Base-by-base conservation (phyloP, 2,113 vertebrate genomes). In the Urocynchramus pylzowi region DNA sequence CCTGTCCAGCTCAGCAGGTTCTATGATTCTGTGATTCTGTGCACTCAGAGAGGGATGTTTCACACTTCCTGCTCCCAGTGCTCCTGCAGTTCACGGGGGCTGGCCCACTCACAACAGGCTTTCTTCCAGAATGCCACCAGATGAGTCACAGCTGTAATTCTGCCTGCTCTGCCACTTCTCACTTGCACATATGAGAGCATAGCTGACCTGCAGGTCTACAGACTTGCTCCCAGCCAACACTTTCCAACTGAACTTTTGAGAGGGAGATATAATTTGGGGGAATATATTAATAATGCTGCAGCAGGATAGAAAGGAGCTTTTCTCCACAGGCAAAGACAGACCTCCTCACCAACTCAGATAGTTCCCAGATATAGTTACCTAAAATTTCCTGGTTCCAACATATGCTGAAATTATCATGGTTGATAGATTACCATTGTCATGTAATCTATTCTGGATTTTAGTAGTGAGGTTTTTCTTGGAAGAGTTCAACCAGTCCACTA, bases 31-130 rank as follows among this genome's bases (percentile, higher is more conserved):
- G 10, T 37, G 52, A 47, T 47, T 63, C 75, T 71, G 10, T 37
- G 26, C 53, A 31, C 6, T 75, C 64, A 31, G 19, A 70, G 60
- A 70, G 9, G 6, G 31, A 59, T n/a, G 22, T 44, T 64, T 54
- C 26, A 35, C n/a, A 10, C 14, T 49, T 45, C 9, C n/a, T 0
- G 0, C 28, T 74, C 44, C 30, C 45, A 14, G 16, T 7, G 21
- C 33, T 23, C 33, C 17, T 84, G 42, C 56, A 59, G 26, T 19
- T 79, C 56, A n/a, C 0, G 0, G 22, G 22, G 9, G 8, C 59
- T 86, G 73, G 23, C 28, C 30, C 16, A 84, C 17, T 28, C 33
- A 39, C 52, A 77, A 31, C 0, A 0, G 16, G 1, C 42, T 50
- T 63, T 50, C 31, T 78, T 69, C 35, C 37, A 59, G 20, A 81